Base-by-base conservation (phyloP, 2,797 vertebrate species). In the Gephyroberyx darwinii region DNA sequence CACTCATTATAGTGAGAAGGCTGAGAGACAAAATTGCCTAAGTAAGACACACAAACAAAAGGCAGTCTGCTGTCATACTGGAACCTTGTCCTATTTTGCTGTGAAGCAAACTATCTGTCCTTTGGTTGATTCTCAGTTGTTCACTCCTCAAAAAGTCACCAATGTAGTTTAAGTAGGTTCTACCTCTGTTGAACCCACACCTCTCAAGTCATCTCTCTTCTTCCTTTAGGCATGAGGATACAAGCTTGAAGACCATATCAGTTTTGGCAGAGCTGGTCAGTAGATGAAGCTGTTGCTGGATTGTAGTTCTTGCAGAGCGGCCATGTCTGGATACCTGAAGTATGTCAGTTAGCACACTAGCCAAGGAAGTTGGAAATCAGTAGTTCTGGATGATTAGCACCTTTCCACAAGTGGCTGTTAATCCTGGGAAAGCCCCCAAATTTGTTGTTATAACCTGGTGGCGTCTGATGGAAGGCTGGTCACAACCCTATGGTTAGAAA, bases 101-200 rank as follows among this genome's bases (percentile, higher is more conserved):
- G 39, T 41, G 39, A 20, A 70, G 37, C 74, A 57, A 37, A n/a
- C 60, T 14, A 14, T 71, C 22, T 59, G 47, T 45, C 3, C 39
- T 60, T 20, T 74, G 7, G 26, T 75, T 43, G 10, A 41, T 51
- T 52, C 17, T 30, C 50, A 75, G n/a, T 4, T 75, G 51, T 16
- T 71, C 30, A 75, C 51, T 61, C 52, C 37, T 26, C 47, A 26
- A 1, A 1, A 79, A 60, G 35, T 74, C 48, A 5, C 66, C 45
- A 58, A 65, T 58, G 48, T 20, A 68, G 35, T 50, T 48, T 30
- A 51, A 60, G 4, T 26, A 26, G 51, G 17, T 62, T 75, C 68
- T 37, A 19, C 30, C 5, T 37, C 55, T n/a, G 13, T 56, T 33
- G 30, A 4, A 17, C 16, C 55, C 8, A 9, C 55, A 9, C 31